Conservation (phyloP, 2,113 vertebrate genomes). For the Trichomycterus rosablanca region DNA sequence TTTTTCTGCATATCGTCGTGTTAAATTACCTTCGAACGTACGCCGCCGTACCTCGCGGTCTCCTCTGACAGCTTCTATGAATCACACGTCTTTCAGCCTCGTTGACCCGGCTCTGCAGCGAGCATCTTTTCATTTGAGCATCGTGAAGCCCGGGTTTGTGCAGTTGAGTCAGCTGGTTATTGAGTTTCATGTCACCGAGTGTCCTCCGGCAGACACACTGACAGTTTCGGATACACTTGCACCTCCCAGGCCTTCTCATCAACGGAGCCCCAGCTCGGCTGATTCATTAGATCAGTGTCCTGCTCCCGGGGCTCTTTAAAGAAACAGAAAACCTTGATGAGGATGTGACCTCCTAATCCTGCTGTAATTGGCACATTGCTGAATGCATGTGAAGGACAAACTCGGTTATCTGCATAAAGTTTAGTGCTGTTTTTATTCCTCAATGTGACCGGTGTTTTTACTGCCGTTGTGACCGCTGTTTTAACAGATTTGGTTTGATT, state of each 20-base stretch:
- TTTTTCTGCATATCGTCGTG: background rate
- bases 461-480: too few species aligned
- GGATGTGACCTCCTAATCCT: too few species aligned
- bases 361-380: too few species aligned
- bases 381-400: background rate
- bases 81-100: too few species aligned
- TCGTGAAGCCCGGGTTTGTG: background rate
- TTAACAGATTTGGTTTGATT: too few species aligned
- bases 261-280: background rate
- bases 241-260: slow-evolving; percentile 2
- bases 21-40: background rate
- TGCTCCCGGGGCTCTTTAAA: background rate
- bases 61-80: background rate
- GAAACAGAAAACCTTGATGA: background rate
- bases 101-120: background rate
- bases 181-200: background rate
- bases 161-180: slow-evolving; percentile 6
- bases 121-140: background rate
- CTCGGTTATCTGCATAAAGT: background rate
- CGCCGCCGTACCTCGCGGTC: background rate
- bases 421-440: too few species aligned
- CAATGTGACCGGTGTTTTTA: too few species aligned
- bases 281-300: slow-evolving; percentile 8
- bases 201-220: background rate
- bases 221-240: background rate